phyloP scores from a whole-genome alignment of 1,140 invertebrate genomes.

The Drosophila asahinai region DNA sequence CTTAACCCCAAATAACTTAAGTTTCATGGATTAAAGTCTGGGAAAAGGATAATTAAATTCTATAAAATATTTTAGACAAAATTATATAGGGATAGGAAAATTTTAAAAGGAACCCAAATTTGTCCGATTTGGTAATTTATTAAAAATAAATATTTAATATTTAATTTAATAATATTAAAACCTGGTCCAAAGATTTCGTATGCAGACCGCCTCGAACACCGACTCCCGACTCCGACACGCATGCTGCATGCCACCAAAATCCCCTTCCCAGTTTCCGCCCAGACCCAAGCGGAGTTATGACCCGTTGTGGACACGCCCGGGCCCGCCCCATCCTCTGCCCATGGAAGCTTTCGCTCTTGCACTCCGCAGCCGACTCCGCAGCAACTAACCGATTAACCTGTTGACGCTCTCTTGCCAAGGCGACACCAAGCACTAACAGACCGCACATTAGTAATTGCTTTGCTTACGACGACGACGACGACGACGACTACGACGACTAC shows the following conservation, averaged over 20 bases:
- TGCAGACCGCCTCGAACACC: neutral
- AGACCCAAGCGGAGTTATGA: conserved; percentile 37
- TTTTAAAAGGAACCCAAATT: no score
- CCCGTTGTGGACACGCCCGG: conserved; percentile 26
- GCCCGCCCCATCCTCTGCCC: conserved; percentile 13
- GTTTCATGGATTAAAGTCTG: neutral
- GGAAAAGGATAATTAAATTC: neutral
- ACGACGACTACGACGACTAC: conserved; percentile 48
- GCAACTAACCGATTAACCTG: conserved; percentile 64
- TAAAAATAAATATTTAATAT: neutral
- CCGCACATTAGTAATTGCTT: conserved; percentile 82
- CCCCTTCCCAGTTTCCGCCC: neutral
- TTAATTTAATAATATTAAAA: no score
- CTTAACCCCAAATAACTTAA: no score
- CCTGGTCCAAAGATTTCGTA: neutral
- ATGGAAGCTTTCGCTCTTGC: conserved; percentile 33
- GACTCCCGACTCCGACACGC: neutral
- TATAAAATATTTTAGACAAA: no score
- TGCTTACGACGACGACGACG: conserved; percentile 77
- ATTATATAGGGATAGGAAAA: no score
- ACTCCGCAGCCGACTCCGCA: conserved; percentile 21
- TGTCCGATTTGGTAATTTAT: neutral
- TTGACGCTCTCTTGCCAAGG: conserved; percentile 75
- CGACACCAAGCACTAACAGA: conserved; percentile 76
- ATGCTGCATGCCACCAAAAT: conserved; percentile 16